phyloP scores from a whole-genome alignment of 2,888 invertebrate genomes.

The Sphaerophoria taeniata region DNA sequence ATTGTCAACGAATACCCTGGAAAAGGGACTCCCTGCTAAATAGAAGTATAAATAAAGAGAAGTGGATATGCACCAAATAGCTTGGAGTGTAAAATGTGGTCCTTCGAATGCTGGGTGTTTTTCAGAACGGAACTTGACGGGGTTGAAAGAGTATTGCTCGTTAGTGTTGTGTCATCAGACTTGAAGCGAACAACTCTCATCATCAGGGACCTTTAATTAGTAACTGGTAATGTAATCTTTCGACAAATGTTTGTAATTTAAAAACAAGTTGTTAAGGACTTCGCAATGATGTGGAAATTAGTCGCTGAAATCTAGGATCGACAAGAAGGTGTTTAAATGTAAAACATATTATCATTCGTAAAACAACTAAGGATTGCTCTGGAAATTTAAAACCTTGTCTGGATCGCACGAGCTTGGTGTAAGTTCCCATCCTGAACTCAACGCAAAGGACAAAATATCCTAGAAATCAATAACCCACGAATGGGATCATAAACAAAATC shows the following conservation, averaged over 20 bases:
- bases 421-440: no score
- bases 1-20: conserved; percentile 60
- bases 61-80: conserved; percentile 10
- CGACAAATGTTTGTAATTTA: conserved; percentile 57
- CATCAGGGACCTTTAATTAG: conserved; percentile 52
- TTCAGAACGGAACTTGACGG: neutral
- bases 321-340: conserved; percentile 10
- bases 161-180: conserved; percentile 20
- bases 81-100: neutral
- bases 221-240: conserved; percentile 60
- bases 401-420: no score
- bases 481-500: no score
- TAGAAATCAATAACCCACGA: no score
- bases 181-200: conserved; percentile 12
- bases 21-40: conserved; percentile 44
- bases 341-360: neutral
- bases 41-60: conserved; percentile 45
- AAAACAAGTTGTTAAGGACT: conserved; percentile 45
- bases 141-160: neutral
- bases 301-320: neutral
- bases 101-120: neutral
- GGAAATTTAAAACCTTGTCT: no score
- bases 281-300: conserved; percentile 21
- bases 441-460: no score
- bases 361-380: no score